Conservation (phyloP, 2,888 invertebrate species). For the Diplazon laetatorius region DNA sequence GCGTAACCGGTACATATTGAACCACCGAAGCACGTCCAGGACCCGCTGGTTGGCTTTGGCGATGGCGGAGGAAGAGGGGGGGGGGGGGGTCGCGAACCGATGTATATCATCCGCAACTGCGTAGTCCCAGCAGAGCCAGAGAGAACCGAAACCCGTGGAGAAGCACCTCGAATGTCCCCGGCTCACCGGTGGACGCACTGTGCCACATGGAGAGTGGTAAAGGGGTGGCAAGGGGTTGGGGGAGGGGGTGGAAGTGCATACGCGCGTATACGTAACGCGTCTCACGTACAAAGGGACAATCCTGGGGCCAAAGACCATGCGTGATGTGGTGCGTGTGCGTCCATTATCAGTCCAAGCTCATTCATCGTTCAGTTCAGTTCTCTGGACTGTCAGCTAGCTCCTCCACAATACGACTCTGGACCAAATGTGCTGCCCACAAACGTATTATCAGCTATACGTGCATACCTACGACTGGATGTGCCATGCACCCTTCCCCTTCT, state of each 20-base stretch:
- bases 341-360: slow-evolving; percentile 66
- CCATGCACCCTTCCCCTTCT: slow-evolving; percentile 8
- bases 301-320: slow-evolving; percentile 67
- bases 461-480: too few species aligned
- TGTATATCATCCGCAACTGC: slow-evolving; percentile 48
- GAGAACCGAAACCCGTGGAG: slow-evolving; percentile 5
- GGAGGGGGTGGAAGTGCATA: slow-evolving; percentile 38
- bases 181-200: neutral
- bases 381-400: slow-evolving; percentile 53
- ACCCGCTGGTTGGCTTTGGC: slow-evolving; percentile 6
- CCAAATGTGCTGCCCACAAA: slow-evolving; percentile 1
- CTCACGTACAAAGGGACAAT: slow-evolving; percentile 68
- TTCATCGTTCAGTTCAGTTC: slow-evolving; percentile 55
- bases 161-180: slow-evolving; percentile 18
- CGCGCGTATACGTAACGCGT: slow-evolving; percentile 27
- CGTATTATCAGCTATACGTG: too few species aligned
- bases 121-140: slow-evolving; percentile 30
- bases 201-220: too few species aligned
- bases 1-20: slow-evolving; percentile 24
- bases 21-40: slow-evolving; percentile 27
- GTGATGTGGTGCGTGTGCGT: slow-evolving; percentile 69
- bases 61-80: too few species aligned
- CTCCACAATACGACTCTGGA: slow-evolving; percentile 22
- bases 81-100: too few species aligned
- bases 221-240: too few species aligned